These are phyloP conservation scores for Sinella curviseta DNA, from an alignment of 1,140 invertebrate species.

Conservation along the genomic window DNA sequence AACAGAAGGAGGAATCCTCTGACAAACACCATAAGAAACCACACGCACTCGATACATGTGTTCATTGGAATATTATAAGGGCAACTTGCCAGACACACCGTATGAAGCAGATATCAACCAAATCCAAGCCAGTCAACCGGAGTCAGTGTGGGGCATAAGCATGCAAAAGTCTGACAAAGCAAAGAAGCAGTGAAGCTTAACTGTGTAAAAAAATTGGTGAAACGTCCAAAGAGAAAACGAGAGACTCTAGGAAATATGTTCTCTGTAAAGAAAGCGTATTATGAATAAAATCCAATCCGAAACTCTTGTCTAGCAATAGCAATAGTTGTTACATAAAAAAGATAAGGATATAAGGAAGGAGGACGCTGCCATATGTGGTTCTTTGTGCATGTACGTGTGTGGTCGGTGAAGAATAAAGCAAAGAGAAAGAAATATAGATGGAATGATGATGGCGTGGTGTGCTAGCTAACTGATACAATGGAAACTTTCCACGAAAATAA, in stretches of 20 bases:
- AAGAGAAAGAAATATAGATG: too few species aligned
- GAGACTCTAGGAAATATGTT: neutral
- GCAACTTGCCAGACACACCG: conserved; percentile 5
- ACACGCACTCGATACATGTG: neutral
- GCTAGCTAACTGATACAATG: too few species aligned
- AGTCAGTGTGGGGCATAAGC: too few species aligned
- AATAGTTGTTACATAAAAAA: neutral
- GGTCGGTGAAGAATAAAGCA: too few species aligned
- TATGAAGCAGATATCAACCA: neutral
- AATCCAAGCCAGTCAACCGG: too few species aligned
- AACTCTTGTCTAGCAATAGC: too few species aligned
- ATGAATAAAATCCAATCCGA: neutral
- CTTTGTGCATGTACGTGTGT: too few species aligned
- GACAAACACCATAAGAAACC: neutral
- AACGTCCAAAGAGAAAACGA: neutral
- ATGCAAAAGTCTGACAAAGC: conserved; percentile 16
- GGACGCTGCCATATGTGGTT: neutral
- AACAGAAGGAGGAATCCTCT: too few species aligned
- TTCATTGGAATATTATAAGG: neutral
- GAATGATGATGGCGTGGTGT: too few species aligned
- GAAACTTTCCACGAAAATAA: too few species aligned
- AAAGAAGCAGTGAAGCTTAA: neutral
- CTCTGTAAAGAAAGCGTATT: neutral
- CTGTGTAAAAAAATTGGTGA: neutral
- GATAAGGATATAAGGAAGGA: neutral